These are phyloP conservation scores for Epizoanthus ramosus DNA, from an alignment of 92 coral and sea anemone species.

Conservation along the genomic window DNA sequence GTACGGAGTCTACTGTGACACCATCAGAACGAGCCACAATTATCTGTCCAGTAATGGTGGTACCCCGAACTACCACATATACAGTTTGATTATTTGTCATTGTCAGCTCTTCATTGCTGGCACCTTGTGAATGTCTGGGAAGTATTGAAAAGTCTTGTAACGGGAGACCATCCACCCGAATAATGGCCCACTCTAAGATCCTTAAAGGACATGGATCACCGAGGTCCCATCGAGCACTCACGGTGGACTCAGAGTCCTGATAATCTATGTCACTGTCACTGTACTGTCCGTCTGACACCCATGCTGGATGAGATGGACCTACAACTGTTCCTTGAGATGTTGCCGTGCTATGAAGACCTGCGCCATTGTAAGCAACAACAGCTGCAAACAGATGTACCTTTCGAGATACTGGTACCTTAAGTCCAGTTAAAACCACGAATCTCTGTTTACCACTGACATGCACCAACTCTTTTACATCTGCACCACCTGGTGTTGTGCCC, in stretches of 20 bases:
- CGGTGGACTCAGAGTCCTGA: not conserved
- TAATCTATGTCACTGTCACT: not conserved
- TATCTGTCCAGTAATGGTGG: not conserved
- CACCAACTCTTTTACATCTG: not conserved
- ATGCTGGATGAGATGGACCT: not conserved
- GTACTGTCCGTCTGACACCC: not conserved
- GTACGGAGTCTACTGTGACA: not conserved
- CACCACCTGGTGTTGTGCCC: not conserved
- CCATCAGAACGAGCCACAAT: conserved; percentile 1
- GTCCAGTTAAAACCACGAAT: not conserved
- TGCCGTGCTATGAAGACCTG: not conserved
- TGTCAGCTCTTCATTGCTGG: not conserved
- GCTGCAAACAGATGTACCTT: not conserved
- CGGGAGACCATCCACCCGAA: not conserved
- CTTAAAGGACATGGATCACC: not conserved
- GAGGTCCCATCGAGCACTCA: not conserved
- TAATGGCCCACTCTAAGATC: not conserved
- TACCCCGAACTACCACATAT: not conserved
- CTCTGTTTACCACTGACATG: not conserved
- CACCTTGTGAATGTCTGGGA: not conserved
- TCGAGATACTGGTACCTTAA: not conserved
- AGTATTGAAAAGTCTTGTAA: not conserved
- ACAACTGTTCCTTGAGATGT: not conserved
- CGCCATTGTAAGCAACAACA: not conserved
- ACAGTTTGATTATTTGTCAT: not conserved